Percentiles rank a stretch among this genome's conserved stretches.
Evolutionary conservation across 2,888 invertebrate genomes (phyloP).

Genomic region (Diloba caeruleocephala): DNA sequence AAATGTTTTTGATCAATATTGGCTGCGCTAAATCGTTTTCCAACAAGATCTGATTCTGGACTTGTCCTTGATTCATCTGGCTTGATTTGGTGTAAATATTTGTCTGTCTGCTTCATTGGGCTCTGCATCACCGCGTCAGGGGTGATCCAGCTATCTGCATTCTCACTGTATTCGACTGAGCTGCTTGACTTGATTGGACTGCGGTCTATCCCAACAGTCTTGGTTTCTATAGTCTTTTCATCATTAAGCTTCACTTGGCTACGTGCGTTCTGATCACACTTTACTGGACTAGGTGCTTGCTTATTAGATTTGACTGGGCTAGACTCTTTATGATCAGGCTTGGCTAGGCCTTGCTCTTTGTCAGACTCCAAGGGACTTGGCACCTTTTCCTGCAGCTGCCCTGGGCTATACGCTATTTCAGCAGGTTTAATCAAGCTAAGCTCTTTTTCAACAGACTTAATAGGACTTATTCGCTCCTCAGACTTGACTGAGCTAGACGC

Average conservation of each 20-base stretch:
- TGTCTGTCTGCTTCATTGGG: background rate
- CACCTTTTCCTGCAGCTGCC: slow-evolving; percentile 7
- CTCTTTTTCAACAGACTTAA: background rate
- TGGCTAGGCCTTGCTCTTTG: slow-evolving; percentile 1
- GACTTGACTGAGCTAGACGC: background rate
- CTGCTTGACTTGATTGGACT: slow-evolving; percentile 12
- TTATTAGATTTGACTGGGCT: background rate
- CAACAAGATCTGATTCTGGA: slow-evolving; percentile 5
- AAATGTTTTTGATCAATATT: slow-evolving; percentile 5
- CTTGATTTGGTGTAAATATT: background rate
- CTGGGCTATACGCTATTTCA: background rate
- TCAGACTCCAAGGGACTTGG: slow-evolving; percentile 11
- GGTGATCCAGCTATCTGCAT: slow-evolving; percentile 3
- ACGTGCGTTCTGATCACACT: slow-evolving; percentile 1
- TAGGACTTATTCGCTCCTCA: background rate
- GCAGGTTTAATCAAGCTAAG: background rate
- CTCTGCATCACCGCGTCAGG: background rate
- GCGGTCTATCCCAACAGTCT: background rate
- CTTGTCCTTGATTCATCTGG: slow-evolving; percentile 19
- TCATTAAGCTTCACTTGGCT: background rate
- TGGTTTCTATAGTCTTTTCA: background rate
- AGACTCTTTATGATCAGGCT: background rate
- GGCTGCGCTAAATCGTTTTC: slow-evolving; percentile 21
- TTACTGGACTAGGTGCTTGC: background rate
- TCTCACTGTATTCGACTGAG: background rate